Evolutionary conservation across 2,113 vertebrate genomes (phyloP).

Genomic region (Triplophysa tibetana): DNA sequence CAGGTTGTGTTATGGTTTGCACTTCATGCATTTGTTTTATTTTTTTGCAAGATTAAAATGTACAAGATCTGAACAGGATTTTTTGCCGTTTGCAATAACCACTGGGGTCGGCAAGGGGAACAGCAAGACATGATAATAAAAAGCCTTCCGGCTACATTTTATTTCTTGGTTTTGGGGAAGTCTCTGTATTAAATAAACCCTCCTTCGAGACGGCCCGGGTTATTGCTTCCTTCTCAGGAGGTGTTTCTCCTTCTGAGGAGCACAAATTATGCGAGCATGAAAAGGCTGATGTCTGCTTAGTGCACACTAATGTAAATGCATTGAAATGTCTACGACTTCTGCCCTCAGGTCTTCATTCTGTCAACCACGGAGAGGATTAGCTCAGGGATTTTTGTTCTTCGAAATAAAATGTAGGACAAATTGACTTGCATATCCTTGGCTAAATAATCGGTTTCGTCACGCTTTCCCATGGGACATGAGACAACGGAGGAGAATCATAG

Average conservation of each 20-base stretch:
- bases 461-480: conserved; percentile 29
- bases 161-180: conserved; percentile 51
- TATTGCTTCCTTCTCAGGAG: conserved; percentile 32
- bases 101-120: conserved; percentile 32
- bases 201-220: conserved; percentile 57
- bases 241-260: conserved; percentile 24
- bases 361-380: conserved; percentile 22
- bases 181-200: conserved; percentile 61
- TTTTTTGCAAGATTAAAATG: neutral
- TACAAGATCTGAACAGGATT: conserved; percentile 25
- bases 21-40: neutral
- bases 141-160: conserved; percentile 48
- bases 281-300: conserved; percentile 33
- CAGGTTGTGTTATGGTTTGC: neutral
- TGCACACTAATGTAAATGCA: conserved; percentile 29
- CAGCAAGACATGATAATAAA: conserved; percentile 49
- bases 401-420: conserved; percentile 46
- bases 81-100: conserved; percentile 18
- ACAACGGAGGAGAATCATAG: conserved; percentile 11
- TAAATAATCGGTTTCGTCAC: conserved; percentile 39
- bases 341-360: conserved; percentile 25
- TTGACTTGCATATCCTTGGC: conserved; percentile 19
- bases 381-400: conserved; percentile 45
- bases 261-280: conserved; percentile 36
- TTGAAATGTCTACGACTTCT: conserved; percentile 1